Percentiles rank a stretch among this genome's conserved stretches.
Evolutionary conservation across 2,888 invertebrate species (phyloP).

Genomic region (Baccha elongata): DNA sequence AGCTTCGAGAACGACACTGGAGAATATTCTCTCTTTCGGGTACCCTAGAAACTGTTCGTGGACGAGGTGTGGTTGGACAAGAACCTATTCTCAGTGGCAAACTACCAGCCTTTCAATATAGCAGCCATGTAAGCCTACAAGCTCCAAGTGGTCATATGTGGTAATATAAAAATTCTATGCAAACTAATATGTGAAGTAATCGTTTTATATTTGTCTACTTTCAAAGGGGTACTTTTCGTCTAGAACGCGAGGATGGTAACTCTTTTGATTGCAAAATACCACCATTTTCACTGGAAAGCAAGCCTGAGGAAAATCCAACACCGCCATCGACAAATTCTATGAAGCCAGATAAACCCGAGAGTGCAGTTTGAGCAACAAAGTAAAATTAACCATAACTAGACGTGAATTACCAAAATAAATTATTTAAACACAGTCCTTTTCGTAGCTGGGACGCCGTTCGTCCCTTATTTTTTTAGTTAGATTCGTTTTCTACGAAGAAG

Average conservation of each 20-base stretch:
- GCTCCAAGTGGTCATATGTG: constrained; percentile 95
- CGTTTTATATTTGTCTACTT: too few relatives aligned
- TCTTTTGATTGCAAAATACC: constrained; percentile 99
- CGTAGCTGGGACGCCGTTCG: neutral
- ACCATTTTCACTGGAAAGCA: constrained; percentile 97
- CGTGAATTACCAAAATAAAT: constrained; percentile 10
- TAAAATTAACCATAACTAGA: neutral
- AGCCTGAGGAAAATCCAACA: constrained; percentile 86
- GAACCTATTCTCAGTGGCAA: constrained; percentile 95
- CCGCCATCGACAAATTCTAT: constrained; percentile 59
- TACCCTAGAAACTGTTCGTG: constrained; percentile 96
- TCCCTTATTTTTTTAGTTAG: constrained; percentile 30
- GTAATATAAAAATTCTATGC: constrained; percentile 72
- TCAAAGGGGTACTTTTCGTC: constrained; percentile 96
- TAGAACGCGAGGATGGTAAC: constrained; percentile 98
- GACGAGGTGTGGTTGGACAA: constrained; percentile 97
- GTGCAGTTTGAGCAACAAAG: constrained; percentile 15
- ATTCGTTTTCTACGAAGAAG: constrained; percentile 42
- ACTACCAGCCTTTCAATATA: constrained; percentile 98
- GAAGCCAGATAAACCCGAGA: constrained; percentile 49
- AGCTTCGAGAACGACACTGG: constrained; percentile 98
- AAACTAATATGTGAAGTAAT: too few relatives aligned
- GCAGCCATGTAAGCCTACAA: constrained; percentile 97
- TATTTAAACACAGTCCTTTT: constrained; percentile 23
- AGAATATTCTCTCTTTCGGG: constrained; percentile 97